These are phyloP conservation scores for Pimpla rufipes DNA, from an alignment of 2,888 invertebrate genomes.

Conservation along the genomic window DNA sequence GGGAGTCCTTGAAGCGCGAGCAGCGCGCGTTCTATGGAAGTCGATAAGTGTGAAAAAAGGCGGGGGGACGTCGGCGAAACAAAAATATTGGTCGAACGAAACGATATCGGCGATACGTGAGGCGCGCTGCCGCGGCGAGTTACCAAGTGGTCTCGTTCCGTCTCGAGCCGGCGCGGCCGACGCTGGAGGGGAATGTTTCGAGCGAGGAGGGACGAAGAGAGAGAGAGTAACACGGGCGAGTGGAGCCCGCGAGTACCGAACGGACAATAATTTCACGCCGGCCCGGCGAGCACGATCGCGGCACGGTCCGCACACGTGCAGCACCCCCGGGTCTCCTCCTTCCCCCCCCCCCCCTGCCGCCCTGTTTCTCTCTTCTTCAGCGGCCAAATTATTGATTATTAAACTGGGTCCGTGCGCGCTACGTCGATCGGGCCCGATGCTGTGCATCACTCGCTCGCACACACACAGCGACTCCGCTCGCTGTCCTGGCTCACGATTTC, in stretches of 20 bases:
- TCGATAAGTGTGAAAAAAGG: constrained; percentile 59
- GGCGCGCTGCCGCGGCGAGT: background rate
- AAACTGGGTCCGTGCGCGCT: constrained; percentile 75
- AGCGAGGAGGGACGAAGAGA: constrained; percentile 40
- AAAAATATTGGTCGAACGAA: constrained; percentile 62
- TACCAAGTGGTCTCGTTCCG: constrained; percentile 44
- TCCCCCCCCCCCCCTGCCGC: no score
- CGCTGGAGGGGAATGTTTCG: constrained; percentile 56
- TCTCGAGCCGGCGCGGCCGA: background rate
- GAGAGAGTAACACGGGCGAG: constrained; percentile 35
- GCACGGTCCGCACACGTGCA: constrained; percentile 81
- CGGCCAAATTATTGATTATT: constrained; percentile 82
- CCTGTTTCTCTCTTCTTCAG: constrained; percentile 47
- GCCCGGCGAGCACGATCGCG: constrained; percentile 72
- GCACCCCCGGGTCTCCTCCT: constrained; percentile 58
- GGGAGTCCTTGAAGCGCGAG: background rate
- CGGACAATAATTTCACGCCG: constrained; percentile 74
- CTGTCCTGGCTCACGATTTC: constrained; percentile 40
- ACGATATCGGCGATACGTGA: constrained; percentile 66
- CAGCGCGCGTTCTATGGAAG: constrained; percentile 2
- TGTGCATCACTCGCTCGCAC: background rate
- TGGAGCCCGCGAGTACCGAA: constrained; percentile 35
- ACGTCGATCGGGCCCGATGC: constrained; percentile 52
- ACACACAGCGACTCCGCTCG: background rate
- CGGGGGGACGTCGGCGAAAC: constrained; percentile 29